Conservation (phyloP, 2,888 invertebrate genomes). For the Philereme vetulata region DNA sequence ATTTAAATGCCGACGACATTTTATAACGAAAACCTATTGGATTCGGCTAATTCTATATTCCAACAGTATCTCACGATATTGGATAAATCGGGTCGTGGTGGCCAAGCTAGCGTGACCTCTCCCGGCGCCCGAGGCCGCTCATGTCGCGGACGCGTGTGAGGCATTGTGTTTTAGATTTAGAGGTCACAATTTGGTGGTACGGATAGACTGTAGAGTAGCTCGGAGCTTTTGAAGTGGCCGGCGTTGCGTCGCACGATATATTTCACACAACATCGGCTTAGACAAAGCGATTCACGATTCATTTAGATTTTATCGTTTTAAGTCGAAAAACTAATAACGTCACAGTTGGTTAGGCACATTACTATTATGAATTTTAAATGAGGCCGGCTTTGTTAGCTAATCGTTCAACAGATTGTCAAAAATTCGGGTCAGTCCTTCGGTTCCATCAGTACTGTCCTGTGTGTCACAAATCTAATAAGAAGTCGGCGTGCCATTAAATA, state of each 20-base stretch:
- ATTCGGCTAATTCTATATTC: slow-evolving; percentile 68
- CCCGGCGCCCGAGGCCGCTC: slow-evolving; percentile 42
- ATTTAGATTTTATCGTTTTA: slow-evolving; percentile 80
- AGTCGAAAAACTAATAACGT: slow-evolving; percentile 71
- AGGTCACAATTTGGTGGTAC: slow-evolving; percentile 44
- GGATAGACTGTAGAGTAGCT: slow-evolving; percentile 39
- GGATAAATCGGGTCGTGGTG: slow-evolving; percentile 51
- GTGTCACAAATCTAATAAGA: slow-evolving; percentile 5
- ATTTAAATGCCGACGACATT: slow-evolving; percentile 74
- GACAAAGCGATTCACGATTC: slow-evolving; percentile 69
- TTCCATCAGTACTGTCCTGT: slow-evolving; percentile 5
- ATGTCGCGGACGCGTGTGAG: slow-evolving; percentile 36
- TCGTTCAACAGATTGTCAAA: slow-evolving; percentile 35
- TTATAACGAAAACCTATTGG: slow-evolving; percentile 58
- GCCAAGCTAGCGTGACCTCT: slow-evolving; percentile 50
- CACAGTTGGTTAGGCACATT: slow-evolving; percentile 54
- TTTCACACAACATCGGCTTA: slow-evolving; percentile 71
- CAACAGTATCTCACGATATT: slow-evolving; percentile 56
- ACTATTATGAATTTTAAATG: slow-evolving; percentile 31
- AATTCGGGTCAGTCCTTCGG: slow-evolving; percentile 26
- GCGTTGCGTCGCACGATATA: slow-evolving; percentile 64
- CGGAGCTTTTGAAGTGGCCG: slow-evolving; percentile 68
- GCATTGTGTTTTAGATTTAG: slow-evolving; percentile 37
- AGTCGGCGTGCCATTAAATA: not conserved
- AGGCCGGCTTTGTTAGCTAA: slow-evolving; percentile 36